phyloP scores from a whole-genome alignment of 2,888 invertebrate species.

The Gryllus longicercus region DNA sequence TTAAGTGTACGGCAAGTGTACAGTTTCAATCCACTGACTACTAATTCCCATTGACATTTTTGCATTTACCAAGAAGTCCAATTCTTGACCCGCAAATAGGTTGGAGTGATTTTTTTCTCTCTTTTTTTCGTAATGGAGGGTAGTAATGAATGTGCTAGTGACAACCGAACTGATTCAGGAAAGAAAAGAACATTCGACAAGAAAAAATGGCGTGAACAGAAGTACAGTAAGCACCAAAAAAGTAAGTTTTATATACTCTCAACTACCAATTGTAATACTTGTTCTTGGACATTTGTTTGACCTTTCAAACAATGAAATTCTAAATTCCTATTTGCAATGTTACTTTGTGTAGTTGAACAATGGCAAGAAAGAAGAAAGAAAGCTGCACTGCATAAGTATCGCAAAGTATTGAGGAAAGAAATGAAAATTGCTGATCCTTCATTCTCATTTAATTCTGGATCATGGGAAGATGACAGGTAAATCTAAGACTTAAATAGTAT shows the following conservation, averaged over 20 bases:
- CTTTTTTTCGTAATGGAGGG: no score
- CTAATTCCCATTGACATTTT: no score
- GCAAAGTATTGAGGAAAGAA: conserved; percentile 56
- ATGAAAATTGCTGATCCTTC: conserved; percentile 20
- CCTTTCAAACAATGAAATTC: background rate
- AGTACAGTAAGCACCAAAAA: conserved; percentile 68
- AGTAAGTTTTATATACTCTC: conserved; percentile 40
- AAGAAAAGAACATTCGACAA: conserved; percentile 60
- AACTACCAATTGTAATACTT: no score
- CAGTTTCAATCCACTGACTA: no score
- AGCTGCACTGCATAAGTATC: conserved; percentile 54
- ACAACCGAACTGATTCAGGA: no score
- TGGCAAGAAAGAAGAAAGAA: conserved; percentile 65
- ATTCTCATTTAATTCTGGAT: background rate
- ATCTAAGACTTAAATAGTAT: no score
- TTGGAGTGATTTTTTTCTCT: no score
- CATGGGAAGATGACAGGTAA: no score
- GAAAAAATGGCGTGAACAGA: conserved; percentile 62
- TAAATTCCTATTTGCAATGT: background rate
- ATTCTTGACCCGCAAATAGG: no score
- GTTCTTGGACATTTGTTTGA: background rate
- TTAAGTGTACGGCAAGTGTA: no score
- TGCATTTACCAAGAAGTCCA: no score
- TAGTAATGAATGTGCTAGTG: no score
- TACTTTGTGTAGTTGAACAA: conserved; percentile 51